Evolutionary conservation across 1,140 invertebrate species (phyloP), one percentile per base, ranked within the genome.

Genomic region (Eurosta solidaginis): DNA sequence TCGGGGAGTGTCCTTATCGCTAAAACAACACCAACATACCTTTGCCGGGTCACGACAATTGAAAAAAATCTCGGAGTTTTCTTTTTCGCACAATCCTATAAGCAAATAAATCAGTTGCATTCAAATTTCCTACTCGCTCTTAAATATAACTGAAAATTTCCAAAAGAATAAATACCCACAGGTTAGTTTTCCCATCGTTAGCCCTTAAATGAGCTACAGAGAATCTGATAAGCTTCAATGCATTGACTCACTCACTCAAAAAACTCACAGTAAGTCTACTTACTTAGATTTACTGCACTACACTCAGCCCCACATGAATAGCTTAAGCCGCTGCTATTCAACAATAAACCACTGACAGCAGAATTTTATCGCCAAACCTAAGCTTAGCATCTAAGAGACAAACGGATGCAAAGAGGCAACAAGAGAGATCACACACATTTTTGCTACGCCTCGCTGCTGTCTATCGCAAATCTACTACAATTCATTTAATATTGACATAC

Each of bases 401-500:
- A 14, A n/a, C n/a, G n/a, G n/a, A n/a, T n/a, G n/a, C n/a, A n/a
- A n/a, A n/a, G n/a, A n/a, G n/a, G n/a, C n/a, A n/a, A n/a, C n/a
- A n/a, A 6, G 59, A n/a, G 17, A n/a, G 59, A 68, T 68, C 33
- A 17, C 36, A 68, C 33, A 22, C 59, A 68, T 68, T 40, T n/a
- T 1, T 40, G 59, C 36, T 68, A 68, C 59, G 59, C 59, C 59
- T 68, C 59, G 59, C 27, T 42, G 59, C 59, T 40, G 59, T 68
- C 59, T 68, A 68, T 68, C 59, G 59, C 59, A 68, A 68, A 68
- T 68, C 59, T 68, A 68, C 22, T 40, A n/a, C n/a, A 40, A 68
- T 68, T 68, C 59, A 40, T 68, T 68, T 68, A 68, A 68, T 68
- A 68, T 68, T 68, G 59, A 68, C 59, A 68, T 10, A 68, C n/a